Base-by-base conservation (phyloP, 2,888 invertebrate species). In the Stenchaetothrips biformis region DNA sequence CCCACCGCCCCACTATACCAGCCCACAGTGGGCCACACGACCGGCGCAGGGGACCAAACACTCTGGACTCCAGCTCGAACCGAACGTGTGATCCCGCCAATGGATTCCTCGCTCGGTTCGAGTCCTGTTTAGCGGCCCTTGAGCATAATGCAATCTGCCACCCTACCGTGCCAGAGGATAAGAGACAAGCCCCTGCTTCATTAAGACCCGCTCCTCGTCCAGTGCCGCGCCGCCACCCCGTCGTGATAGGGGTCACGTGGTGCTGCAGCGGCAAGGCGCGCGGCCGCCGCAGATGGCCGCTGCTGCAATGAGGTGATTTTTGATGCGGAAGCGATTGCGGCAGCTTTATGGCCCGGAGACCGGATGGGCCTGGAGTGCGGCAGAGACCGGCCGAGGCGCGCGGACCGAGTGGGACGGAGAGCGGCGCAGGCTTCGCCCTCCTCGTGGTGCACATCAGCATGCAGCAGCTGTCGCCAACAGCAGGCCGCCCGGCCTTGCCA, bases 271-370 rank as follows among this genome's bases (percentile, higher is more conserved):
- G 37, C 37, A 4, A 2, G 37, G 37, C 37, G 37, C 37, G 37
- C 37, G 37, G 37, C 67, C 21, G 11, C 25, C 7, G 25, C 67
- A 74, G 67, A n/a, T 74, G 67, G 67, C 67, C 9, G 21, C 67
- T 74, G 67, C 67, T 21, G 67, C 67, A 74, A 74, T 74, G 67
- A 74, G 67, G 67, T 74, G 67, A 74, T 74, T 74, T 74, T 74
- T 74, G 67, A 74, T 74, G 67, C 67, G 11, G 67, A 74, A 74
- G 67, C 67, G 67, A 74, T 74, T 74, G 67, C 67, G 67, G 67
- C 25, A 21, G 67, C 67, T 74, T 74, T 74, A 74, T 74, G 67
- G 67, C 67, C 25, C 53, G 4, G 53, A 13, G 53, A 0, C 18
- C 11, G 53, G 13, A 9, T 4, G 37, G 37, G 37, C 37, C 37